Base-by-base conservation (phyloP, 2,888 invertebrate genomes). In the Eupithecia inturbata region DNA sequence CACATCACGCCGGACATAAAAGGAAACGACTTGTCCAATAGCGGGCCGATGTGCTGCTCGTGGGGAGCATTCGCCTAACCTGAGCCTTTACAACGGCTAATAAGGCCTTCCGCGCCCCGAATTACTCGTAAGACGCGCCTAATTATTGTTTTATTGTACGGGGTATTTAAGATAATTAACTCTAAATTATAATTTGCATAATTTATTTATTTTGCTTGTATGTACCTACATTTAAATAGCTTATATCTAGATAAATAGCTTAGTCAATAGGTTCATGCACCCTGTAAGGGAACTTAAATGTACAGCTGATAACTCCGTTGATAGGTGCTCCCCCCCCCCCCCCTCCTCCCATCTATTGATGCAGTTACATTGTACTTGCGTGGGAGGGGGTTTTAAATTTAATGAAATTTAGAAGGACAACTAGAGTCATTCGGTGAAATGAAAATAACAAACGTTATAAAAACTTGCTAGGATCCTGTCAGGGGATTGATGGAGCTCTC, bases 1-100 rank as follows among this genome's bases (percentile, higher is more conserved):
- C 67, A 72, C 75, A 68, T 77, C 75, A 71, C 71, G 71, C 74
- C 63, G 67, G 66, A 70, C 77, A 81, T 82, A 81, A 80, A 79
- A 73, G 77, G 71, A 76, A 78, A 70, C 77, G 77, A 68, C 77
- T 81, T 77, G 80, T 81, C 77, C 77, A 76, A 77, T 79, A 64
- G 75, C 70, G 60, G 72, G 39, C 67, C 62, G 80, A 81, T 80
- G 82, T 80, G 81, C 83, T 79, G 72, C 83, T 83, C 83, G 81
- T 82, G 79, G 83, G 82, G 82, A 10, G 0, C 80, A 83, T 83
- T 83, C 82, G 79, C 68, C 71, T 28, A 49, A 79, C 78, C 75
- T 77, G 75, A 72, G 76, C 78, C 73, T 78, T 76, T 79, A 81
- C 80, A 71, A 49, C 75, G 70, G 72, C 68, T 80, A 78, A 75